Evolutionary conservation across 2,888 invertebrate species (phyloP).

Genomic region (Phalera bucephala): DNA sequence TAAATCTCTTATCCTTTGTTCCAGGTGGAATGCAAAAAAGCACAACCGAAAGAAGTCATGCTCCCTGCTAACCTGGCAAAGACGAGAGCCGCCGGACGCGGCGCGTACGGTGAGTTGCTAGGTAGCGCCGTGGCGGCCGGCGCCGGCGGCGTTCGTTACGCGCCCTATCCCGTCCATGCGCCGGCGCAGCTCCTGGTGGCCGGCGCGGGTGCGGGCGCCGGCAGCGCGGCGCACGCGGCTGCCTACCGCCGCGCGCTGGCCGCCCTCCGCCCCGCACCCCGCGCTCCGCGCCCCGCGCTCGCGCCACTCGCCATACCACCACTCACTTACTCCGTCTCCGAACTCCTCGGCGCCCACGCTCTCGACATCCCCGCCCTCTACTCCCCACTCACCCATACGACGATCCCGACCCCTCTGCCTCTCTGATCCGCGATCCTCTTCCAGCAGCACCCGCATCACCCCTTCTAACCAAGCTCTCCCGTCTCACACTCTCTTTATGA

Average conservation of each 20-base stretch:
- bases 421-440: slow-evolving; percentile 80
- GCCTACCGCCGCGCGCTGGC: slow-evolving; percentile 74
- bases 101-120: slow-evolving; percentile 99
- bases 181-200: slow-evolving; percentile 74
- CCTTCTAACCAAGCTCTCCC: slow-evolving; percentile 50
- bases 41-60: slow-evolving; percentile 99
- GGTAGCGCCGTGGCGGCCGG: slow-evolving; percentile 86
- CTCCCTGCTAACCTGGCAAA: slow-evolving; percentile 97
- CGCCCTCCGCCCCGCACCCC: slow-evolving; percentile 67
- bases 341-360: slow-evolving; percentile 85
- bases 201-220: slow-evolving; percentile 56
- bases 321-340: slow-evolving; percentile 78
- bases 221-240: slow-evolving; percentile 59
- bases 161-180: slow-evolving; percentile 84
- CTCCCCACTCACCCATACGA: slow-evolving; percentile 87
- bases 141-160: slow-evolving; percentile 85
- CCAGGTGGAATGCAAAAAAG: slow-evolving; percentile 99
- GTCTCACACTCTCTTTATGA: slow-evolving; percentile 18
- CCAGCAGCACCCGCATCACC: slow-evolving; percentile 77
- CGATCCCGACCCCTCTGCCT: slow-evolving; percentile 74
- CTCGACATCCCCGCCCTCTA: slow-evolving; percentile 89
- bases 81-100: slow-evolving; percentile 96
- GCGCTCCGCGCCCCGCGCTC: slow-evolving; percentile 65
- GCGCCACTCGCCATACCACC: slow-evolving; percentile 67
- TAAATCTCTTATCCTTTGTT: too few relatives aligned